Evolutionary conservation across 2,888 invertebrate species (phyloP), one percentile per base, ranked within the genome.

Genomic region (Ectemnius cavifrons): DNA sequence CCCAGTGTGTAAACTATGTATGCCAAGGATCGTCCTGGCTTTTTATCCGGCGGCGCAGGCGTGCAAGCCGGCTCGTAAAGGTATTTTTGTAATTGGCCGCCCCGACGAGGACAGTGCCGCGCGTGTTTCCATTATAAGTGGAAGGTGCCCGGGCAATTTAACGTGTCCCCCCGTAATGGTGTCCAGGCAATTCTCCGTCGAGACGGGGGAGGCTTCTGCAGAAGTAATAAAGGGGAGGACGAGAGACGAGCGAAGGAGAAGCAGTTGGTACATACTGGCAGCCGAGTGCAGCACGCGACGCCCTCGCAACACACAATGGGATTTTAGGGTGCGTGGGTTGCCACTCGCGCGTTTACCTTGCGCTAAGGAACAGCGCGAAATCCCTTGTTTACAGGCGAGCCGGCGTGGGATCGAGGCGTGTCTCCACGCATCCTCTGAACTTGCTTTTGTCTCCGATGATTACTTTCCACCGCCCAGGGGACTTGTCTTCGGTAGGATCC

Each of bases 361-460:
- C 80, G 64, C 37, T 37, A 37, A 61, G 63, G 67, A 75, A 82
- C 78, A 80, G 80, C 82, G 80, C 80, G 82, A 83, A 82, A 83
- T 83, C 84, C 77, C 84, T 75, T 83, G 82, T 83, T 83, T 83
- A 83, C 84, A 82, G 77, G 67, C 78, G 8, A 63, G 57, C 67
- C 73, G 75, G 61, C 67, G 75, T 69, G 62, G 78, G 78, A 77
- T 80, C 37, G 37, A 77, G 74, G 76, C 68, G 77, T 72, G 73
- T 78, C 72, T 45, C 65, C 47, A 72, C 47, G 68, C 56, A 14
- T 20, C 18, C 68, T 70, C 58, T 47, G 61, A 52, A 67, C 72
- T 70, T 28, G 63, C 63, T 71, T 69, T 73, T 70, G 72, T 72
- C 68, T 73, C 61, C 57, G 65, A 13, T 66, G 61, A 75, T 76